These are phyloP conservation scores for Collichthys lucidus DNA, from an alignment of 2,113 vertebrate genomes.

Conservation along the genomic window DNA sequence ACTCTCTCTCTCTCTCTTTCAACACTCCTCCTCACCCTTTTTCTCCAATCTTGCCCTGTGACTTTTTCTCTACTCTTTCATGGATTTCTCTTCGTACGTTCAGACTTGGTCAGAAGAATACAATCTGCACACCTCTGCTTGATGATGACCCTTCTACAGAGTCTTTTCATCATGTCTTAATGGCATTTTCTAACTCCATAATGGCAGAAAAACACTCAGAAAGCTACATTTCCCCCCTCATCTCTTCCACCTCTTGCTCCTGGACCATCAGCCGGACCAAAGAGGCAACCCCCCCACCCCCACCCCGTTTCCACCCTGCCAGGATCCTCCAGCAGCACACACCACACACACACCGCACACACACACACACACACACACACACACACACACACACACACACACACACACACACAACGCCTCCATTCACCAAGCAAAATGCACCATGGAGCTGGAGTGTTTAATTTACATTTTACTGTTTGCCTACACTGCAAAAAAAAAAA, in stretches of 20 bases:
- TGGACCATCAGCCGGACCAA: constrained; percentile 82
- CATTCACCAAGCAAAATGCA: constrained; percentile 69
- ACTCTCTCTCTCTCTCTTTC: constrained; percentile 2
- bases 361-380: constrained; percentile 52
- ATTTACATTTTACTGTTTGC: constrained; percentile 70
- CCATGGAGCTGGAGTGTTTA: constrained; percentile 43
- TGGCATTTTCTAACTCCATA: constrained; percentile 53
- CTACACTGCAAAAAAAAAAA: constrained; percentile 33
- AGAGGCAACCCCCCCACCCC: constrained; percentile 35
- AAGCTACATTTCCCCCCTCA: constrained; percentile 39
- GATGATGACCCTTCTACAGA: constrained; percentile 39
- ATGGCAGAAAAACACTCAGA: constrained; percentile 11
- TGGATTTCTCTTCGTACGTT: constrained; percentile 27
- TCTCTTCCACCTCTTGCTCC: constrained; percentile 81
- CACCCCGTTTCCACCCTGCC: constrained; percentile 4
- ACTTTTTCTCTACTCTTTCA: constrained; percentile 39
- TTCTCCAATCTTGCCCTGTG: constrained; percentile 29
- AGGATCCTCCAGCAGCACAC: constrained; percentile 39
- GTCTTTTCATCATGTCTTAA: constrained; percentile 32
- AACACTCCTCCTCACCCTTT: constrained; percentile 21
- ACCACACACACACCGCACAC: constrained; percentile 25
- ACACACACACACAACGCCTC: constrained; percentile 66
- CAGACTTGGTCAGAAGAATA: constrained; percentile 28
- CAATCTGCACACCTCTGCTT: constrained; percentile 30
- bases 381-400: background rate